Percentiles rank a stretch among this genome's conserved stretches.
These are phyloP conservation scores for Gracilinanus agilis DNA, from an alignment of 2,113 vertebrate species.

Conservation along the genomic window DNA sequence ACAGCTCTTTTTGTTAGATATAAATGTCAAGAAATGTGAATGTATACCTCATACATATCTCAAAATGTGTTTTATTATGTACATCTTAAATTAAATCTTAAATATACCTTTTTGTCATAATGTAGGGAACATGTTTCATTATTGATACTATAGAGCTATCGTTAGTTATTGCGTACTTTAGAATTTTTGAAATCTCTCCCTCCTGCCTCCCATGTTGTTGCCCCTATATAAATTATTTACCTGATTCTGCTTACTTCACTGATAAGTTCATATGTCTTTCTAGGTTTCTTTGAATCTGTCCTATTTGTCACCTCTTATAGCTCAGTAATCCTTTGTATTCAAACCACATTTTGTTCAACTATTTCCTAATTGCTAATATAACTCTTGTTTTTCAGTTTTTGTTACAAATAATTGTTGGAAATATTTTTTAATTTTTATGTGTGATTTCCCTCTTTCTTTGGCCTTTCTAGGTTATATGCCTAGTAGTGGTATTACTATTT, in stretches of 20 bases:
- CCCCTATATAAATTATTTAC: neutral
- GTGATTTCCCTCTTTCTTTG: too few relatives aligned
- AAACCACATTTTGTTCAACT: too few relatives aligned
- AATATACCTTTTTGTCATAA: neutral
- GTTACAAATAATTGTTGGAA: too few relatives aligned
- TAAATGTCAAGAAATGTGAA: neutral
- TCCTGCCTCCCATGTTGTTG: neutral
- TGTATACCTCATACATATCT: neutral
- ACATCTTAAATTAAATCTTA: neutral
- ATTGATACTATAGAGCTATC: neutral
- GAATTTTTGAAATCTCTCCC: too few relatives aligned
- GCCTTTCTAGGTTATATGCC: too few relatives aligned
- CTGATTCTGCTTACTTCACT: too few relatives aligned
- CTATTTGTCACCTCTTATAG: too few relatives aligned
- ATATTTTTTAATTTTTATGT: too few relatives aligned
- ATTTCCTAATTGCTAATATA: too few relatives aligned
- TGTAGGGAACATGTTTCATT: neutral
- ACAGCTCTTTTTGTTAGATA: neutral
- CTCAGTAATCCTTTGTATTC: too few relatives aligned
- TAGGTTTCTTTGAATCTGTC: neutral
- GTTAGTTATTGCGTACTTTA: neutral
- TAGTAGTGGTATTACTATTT: too few relatives aligned
- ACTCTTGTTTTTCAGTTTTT: too few relatives aligned
- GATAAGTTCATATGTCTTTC: neutral
- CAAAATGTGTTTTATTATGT: neutral